Evolutionary conservation across 1,140 invertebrate species (phyloP), one percentile per base, ranked within the genome.

Genomic region (Goniozus legneri): DNA sequence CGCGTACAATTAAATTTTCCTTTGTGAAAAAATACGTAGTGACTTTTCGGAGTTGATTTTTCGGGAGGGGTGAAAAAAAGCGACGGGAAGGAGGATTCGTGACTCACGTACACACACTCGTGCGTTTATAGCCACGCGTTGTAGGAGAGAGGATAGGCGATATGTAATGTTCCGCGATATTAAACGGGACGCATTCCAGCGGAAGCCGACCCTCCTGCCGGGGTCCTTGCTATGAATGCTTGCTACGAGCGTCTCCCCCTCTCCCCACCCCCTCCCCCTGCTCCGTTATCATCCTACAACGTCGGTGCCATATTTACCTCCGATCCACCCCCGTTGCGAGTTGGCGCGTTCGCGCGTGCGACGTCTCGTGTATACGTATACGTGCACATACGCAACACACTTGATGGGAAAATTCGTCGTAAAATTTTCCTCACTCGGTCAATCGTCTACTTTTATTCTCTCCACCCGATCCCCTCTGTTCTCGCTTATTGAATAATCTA

Each of bases 91-190:
- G 41, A 41, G 27, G 47, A 35, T 20, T 8, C 15, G 35, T 15
- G 3, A 42, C n/a, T n/a, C n/a, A n/a, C n/a, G n/a, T n/a, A n/a
- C n/a, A n/a, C n/a, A n/a, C n/a, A n/a, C n/a, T n/a, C n/a, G n/a
- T n/a, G n/a, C n/a, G n/a, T n/a, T n/a, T n/a, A n/a, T n/a, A n/a
- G n/a, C n/a, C n/a, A n/a, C n/a, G n/a, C n/a, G n/a, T n/a, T n/a
- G n/a, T n/a, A n/a, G n/a, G 64, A 65, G 64, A 65, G 64, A 67
- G 67, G 67, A 65, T 58, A 66, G 61, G 62, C 73, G 69, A 75
- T 75, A 76, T 75, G 73, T 76, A 75, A 76, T 75, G 72, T 76
- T 75, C 71, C 66, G 65, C 69, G 72, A 75, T 75, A 76, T 76
- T 75, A 75, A 76, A 76, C 71, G 71, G 71, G 66, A 67, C 68